phyloP scores from a whole-genome alignment of 2,888 invertebrate species.

The Spisula subtruncata region DNA sequence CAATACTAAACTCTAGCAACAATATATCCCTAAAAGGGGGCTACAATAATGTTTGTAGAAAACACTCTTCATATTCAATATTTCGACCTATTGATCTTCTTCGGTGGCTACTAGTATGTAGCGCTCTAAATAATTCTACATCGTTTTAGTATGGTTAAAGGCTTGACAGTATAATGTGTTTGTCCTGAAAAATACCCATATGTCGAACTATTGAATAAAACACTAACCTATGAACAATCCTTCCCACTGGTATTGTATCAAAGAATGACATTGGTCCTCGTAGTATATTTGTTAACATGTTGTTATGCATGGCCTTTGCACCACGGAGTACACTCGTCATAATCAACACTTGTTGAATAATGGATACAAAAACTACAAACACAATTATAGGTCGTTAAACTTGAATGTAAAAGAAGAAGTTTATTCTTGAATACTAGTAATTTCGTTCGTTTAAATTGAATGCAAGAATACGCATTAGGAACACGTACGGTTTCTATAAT shows the following conservation, averaged over 20 bases:
- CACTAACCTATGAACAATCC: conserved; percentile 86
- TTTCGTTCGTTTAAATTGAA: no score
- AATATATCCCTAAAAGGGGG: no score
- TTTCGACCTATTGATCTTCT: no score
- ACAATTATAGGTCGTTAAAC: not conserved
- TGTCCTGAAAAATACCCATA: not conserved
- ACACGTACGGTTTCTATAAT: no score
- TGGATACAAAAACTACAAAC: not conserved
- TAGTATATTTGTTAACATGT: conserved; percentile 77
- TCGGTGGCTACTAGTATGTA: no score
- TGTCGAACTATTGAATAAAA: no score
- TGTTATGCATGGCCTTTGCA: conserved; percentile 81
- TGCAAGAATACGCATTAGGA: no score
- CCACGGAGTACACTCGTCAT: not conserved
- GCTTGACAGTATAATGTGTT: not conserved
- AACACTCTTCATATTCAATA: no score
- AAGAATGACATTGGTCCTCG: conserved; percentile 85
- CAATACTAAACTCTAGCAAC: no score
- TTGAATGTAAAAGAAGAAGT: no score
- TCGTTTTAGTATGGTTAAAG: not conserved
- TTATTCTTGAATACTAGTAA: no score
- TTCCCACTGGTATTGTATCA: conserved; percentile 87
- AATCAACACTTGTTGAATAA: not conserved
- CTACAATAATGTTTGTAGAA: not conserved
- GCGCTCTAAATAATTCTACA: no score